phyloP scores from a whole-genome alignment of 2,113 vertebrate species.

The Phyllostomus hastatus region DNA sequence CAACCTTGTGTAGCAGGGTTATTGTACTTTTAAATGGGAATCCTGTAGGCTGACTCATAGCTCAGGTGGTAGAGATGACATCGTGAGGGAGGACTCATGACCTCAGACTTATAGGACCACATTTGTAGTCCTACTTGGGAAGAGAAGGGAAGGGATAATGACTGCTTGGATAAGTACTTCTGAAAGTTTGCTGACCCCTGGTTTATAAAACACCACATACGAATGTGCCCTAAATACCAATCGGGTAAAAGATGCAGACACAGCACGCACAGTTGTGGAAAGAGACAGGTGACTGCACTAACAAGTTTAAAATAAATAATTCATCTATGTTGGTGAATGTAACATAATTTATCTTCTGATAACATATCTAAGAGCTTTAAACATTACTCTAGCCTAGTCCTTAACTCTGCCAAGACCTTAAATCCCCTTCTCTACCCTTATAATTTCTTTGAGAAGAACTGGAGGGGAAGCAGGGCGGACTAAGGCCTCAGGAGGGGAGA shows the following conservation, averaged over 20 bases:
- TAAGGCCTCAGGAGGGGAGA: background rate
- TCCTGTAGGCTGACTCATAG: background rate
- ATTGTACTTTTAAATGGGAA: background rate
- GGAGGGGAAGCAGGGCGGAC: background rate
- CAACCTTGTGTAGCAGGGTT: background rate
- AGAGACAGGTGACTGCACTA: background rate
- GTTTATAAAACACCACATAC: background rate
- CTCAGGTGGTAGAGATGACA: background rate
- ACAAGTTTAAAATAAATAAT: background rate
- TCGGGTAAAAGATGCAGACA: background rate
- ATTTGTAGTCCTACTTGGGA: background rate
- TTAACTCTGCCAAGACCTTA: background rate
- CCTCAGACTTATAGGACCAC: background rate
- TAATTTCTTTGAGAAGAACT: background rate
- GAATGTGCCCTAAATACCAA: background rate
- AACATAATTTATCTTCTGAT: background rate
- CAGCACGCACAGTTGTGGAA: background rate
- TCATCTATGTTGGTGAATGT: background rate
- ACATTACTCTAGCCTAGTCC: background rate
- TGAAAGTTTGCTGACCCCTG: background rate
- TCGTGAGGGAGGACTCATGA: background rate
- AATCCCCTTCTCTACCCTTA: background rate
- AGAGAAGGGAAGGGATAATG: background rate
- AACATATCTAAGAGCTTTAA: background rate
- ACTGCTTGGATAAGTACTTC: background rate